A percentile compares a stretch with the other conserved stretches of the same genome.
phyloP scores from a whole-genome alignment of 2,888 invertebrate genomes.

The Brachypalpus laphriformis region DNA sequence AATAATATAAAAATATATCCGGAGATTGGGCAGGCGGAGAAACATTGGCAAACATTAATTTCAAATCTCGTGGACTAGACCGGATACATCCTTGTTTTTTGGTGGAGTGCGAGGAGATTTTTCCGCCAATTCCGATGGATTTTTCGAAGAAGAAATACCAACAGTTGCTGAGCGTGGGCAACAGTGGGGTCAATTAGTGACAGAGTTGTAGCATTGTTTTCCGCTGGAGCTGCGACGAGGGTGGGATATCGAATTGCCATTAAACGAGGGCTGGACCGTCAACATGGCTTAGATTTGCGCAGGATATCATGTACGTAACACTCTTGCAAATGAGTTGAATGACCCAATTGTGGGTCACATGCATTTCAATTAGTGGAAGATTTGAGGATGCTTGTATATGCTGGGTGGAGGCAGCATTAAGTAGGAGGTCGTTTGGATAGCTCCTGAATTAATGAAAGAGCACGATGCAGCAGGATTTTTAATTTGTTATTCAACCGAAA shows the following conservation, averaged over 20 bases:
- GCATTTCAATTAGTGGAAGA: neutral
- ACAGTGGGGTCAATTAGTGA: conserved; percentile 63
- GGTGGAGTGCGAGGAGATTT: neutral
- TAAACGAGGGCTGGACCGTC: conserved; percentile 13
- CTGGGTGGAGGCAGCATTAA: neutral
- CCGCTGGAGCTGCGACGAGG: neutral
- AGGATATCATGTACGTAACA: conserved; percentile 39
- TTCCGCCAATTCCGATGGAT: conserved; percentile 3
- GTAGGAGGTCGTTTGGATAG: neutral
- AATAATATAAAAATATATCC: conserved; percentile 23
- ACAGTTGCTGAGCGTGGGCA: conserved; percentile 26
- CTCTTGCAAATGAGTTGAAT: conserved; percentile 54
- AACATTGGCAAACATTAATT: conserved; percentile 58
- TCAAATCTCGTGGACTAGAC: conserved; percentile 33
- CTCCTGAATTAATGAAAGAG: neutral
- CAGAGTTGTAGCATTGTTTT: neutral
- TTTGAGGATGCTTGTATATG: neutral
- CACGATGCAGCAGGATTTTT: neutral
- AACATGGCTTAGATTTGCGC: conserved; percentile 57
- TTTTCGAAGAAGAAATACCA: conserved; percentile 43
- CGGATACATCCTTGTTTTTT: neutral
- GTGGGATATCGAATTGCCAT: conserved; percentile 19
- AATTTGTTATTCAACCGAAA: neutral
- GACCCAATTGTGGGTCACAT: conserved; percentile 7
- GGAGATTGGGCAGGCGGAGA: neutral